phyloP scores from a whole-genome alignment of 2,113 vertebrate species.

The Perccottus glenii region DNA sequence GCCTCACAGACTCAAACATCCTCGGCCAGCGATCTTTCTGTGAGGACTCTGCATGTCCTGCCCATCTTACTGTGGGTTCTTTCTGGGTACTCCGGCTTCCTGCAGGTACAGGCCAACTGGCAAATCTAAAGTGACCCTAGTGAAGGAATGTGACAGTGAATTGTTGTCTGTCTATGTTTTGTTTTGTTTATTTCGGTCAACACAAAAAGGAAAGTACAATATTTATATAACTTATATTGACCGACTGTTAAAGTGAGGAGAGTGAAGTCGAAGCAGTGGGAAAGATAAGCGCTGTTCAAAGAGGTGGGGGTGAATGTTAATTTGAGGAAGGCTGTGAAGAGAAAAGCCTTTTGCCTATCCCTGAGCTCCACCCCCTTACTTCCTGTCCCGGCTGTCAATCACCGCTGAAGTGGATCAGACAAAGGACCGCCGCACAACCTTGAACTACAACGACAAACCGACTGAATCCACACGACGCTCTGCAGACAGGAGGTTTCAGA shows the following conservation, averaged over 20 bases:
- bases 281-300: conserved; percentile 56
- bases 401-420: conserved; percentile 58
- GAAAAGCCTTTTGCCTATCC: conserved; percentile 63
- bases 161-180: background rate
- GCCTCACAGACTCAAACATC: too few species aligned
- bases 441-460: conserved; percentile 31
- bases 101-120: too few species aligned
- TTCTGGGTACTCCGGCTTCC: too few species aligned
- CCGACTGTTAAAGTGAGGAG: conserved; percentile 9
- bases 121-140: too few species aligned
- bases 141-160: too few species aligned
- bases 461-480: conserved; percentile 35
- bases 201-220: conserved; percentile 8
- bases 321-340: conserved; percentile 54
- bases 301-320: conserved; percentile 67
- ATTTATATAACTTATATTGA: background rate
- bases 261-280: conserved; percentile 24
- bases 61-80: too few species aligned
- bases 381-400: conserved; percentile 72
- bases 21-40: too few species aligned
- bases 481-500: conserved; percentile 7
- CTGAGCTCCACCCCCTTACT: conserved; percentile 60
- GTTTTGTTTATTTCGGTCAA: too few species aligned
- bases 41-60: too few species aligned
- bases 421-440: conserved; percentile 33